phyloP scores from a whole-genome alignment of 2,888 invertebrate species.

The Mythimna pallens region DNA sequence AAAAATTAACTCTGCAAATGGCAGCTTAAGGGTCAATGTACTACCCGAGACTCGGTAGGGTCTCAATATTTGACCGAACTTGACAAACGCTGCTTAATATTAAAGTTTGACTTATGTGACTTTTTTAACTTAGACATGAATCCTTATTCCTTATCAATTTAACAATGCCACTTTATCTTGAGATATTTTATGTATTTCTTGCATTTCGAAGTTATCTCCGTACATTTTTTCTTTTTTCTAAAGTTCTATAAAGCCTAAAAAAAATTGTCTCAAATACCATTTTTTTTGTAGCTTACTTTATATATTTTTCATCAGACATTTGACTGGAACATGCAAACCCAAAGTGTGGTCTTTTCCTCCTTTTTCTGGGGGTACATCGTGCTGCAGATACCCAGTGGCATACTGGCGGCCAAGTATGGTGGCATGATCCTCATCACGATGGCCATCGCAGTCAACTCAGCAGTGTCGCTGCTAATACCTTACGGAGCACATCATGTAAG shows the following conservation, averaged over 20 bases:
- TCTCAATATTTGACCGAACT: neutral
- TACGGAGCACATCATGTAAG: slow-evolving; percentile 37
- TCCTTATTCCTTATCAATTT: too few species aligned
- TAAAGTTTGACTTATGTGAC: neutral
- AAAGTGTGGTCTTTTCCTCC: slow-evolving; percentile 84
- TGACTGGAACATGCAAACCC: slow-evolving; percentile 86
- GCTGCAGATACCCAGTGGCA: slow-evolving; percentile 92
- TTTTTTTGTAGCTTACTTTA: neutral
- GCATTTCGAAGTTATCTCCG: too few species aligned
- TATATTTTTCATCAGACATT: slow-evolving; percentile 66
- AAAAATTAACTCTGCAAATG: too few species aligned
- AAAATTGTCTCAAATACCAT: too few species aligned
- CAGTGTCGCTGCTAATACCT: slow-evolving; percentile 25
- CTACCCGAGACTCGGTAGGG: neutral
- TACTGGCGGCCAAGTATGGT: slow-evolving; percentile 92
- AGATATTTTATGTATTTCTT: too few species aligned
- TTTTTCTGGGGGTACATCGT: slow-evolving; percentile 92
- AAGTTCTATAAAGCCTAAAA: too few species aligned
- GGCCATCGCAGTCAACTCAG: slow-evolving; percentile 61
- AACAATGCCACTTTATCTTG: too few species aligned
- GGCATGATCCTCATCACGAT: slow-evolving; percentile 90
- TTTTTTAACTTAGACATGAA: neutral
- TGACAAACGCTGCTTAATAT: neutral
- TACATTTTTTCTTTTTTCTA: too few species aligned
- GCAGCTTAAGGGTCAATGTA: neutral